phyloP scores from a whole-genome alignment of 1,140 invertebrate genomes.

The Pachypeltis micranthus region DNA sequence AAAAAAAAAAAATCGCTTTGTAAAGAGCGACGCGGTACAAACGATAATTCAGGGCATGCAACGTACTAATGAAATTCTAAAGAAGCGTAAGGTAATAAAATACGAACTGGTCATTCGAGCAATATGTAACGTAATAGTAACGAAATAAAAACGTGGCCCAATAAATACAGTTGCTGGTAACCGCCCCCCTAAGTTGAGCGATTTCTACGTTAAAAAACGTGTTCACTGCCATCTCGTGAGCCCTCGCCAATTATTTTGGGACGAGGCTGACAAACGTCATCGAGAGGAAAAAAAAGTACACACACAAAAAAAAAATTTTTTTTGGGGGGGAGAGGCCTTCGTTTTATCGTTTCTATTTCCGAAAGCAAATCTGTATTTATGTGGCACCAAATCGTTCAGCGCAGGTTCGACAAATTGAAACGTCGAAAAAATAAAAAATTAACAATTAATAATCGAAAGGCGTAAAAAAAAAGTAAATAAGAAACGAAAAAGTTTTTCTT shows the following conservation, averaged over 20 bases:
- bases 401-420: neutral
- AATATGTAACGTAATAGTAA: too few species aligned
- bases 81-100: neutral
- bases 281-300: too few species aligned
- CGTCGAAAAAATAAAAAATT: neutral
- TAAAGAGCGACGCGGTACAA: too few species aligned
- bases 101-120: slow-evolving; percentile 16
- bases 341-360: too few species aligned
- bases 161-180: slow-evolving; percentile 6
- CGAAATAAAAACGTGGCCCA: neutral
- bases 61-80: slow-evolving; percentile 11
- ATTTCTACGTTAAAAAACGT: too few species aligned
- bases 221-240: too few species aligned
- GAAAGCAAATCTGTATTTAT: slow-evolving; percentile 3
- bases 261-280: too few species aligned
- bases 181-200: too few species aligned
- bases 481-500: slow-evolving; percentile 3
- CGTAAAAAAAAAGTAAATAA: slow-evolving; percentile 11
- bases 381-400: neutral
- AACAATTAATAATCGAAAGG: neutral
- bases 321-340: too few species aligned
- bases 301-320: too few species aligned
- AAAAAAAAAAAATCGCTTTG: slow-evolving; percentile 15
- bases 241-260: too few species aligned
- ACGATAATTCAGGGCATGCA: too few species aligned